A percentile compares a stretch with the other conserved stretches of the same genome.
Conservation (phyloP, 2,888 invertebrate genomes). For the Agonum fuliginosum region DNA sequence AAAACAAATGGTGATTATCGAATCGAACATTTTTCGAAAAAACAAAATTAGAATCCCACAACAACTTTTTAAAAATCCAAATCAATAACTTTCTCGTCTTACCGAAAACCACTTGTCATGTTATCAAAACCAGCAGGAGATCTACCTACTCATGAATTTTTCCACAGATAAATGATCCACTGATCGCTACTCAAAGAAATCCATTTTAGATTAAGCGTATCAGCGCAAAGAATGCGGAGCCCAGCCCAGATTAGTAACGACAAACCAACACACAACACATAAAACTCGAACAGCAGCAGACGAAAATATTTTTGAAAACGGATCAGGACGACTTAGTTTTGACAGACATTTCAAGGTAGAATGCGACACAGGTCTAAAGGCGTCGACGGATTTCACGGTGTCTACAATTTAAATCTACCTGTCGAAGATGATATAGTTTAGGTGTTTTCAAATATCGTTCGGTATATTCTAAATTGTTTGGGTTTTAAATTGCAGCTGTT, state of each 20-base stretch:
- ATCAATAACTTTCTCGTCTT: too few species aligned
- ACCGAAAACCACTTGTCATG: conserved; percentile 18
- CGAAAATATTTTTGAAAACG: conserved; percentile 41
- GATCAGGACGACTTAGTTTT: conserved; percentile 45
- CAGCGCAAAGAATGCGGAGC: conserved; percentile 33
- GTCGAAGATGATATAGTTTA: background rate
- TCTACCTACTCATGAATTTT: conserved; percentile 15
- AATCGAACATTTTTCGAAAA: too few species aligned
- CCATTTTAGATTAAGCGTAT: conserved; percentile 41
- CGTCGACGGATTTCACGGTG: conserved; percentile 11
- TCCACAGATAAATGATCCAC: conserved; percentile 14
- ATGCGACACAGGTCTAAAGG: background rate
- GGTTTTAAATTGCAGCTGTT: background rate
- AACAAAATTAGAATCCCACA: too few species aligned
- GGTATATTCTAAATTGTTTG: background rate
- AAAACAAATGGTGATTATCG: too few species aligned
- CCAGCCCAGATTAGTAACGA: conserved; percentile 43
- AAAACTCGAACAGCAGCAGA: conserved; percentile 10
- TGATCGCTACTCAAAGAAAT: conserved; percentile 17
- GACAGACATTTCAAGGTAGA: conserved; percentile 43
- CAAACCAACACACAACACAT: conserved; percentile 28
- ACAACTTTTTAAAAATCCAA: too few species aligned
- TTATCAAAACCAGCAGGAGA: conserved; percentile 12
- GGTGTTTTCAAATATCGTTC: background rate
- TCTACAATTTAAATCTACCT: background rate